phyloP scores from a whole-genome alignment of 2,888 invertebrate species.

The Tipula unca region DNA sequence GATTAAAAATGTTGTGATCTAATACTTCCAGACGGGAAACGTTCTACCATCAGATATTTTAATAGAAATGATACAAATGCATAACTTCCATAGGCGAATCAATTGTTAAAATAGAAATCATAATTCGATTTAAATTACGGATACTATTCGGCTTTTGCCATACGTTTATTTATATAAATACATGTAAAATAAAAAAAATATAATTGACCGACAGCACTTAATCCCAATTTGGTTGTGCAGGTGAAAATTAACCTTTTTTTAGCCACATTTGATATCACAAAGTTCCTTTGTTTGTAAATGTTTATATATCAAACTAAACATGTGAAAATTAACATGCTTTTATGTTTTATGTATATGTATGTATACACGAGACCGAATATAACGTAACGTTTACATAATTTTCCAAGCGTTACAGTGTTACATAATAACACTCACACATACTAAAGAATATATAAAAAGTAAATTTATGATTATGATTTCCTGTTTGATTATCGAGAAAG shows the following conservation, averaged over 20 bases:
- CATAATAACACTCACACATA: neutral
- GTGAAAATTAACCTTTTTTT: neutral
- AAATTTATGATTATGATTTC: neutral
- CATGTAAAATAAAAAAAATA: neutral
- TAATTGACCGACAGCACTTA: neutral
- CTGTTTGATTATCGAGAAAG: neutral
- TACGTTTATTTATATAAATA: no score
- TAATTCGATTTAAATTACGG: no score
- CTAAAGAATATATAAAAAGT: neutral
- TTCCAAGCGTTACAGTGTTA: neutral
- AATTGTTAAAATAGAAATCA: no score
- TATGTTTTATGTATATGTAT: neutral
- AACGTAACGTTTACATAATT: neutral
- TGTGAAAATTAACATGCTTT: neutral
- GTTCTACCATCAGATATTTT: no score
- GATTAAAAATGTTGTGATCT: no score
- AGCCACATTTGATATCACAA: neutral
- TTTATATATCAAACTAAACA: neutral
- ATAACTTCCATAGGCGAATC: no score
- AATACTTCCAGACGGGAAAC: no score
- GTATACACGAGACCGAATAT: neutral
- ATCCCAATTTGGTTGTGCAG: neutral
- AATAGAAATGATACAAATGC: no score
- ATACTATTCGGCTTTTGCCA: no score
- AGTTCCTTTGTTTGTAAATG: neutral